Evolutionary conservation across 2,888 invertebrate species (phyloP), one percentile per base, ranked within the genome.

Genomic region (Eudemis profundana): DNA sequence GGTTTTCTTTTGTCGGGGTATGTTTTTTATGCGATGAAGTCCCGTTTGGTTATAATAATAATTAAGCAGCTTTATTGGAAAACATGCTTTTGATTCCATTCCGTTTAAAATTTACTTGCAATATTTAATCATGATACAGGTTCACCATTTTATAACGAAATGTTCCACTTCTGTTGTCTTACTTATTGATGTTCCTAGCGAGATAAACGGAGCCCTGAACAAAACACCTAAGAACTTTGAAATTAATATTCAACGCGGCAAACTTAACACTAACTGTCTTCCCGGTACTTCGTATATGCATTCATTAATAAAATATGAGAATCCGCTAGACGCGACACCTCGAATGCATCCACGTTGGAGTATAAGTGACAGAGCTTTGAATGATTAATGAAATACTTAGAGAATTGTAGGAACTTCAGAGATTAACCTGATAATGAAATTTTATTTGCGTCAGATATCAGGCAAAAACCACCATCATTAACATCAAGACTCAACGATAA

Each of bases 261-360:
- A 56, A 56, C 49, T 63, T 62, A 49, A 21, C 61, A 61, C 44
- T 44, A 46, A 53, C 63, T 15, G 57, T 50, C 56, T 61, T 53
- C 40, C 21, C 33, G 15, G 21, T 29, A 33, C 49, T 33, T 44
- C 46, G 5, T 44, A 50, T 17, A 17, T 64, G 57, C 15, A 33
- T 27, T 33, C 64, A 64, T 64, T 51, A 64, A 64, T 64, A 64
- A 57, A 44, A 64, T 59, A 64, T 64, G 57, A 64, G 64, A 23
- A 64, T 44, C 44, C n/a, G n/a, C n/a, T 36, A 56, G 57, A 38
- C 56, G 54, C 47, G 64, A 44, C 57, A 64, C 33, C 63, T 64
- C 49, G 33, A 57, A 57, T 59, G 57, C 64, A 63, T 57, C 63
- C 56, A 44, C 42, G 40, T 44, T 29, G 17, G 56, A 29, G 46